Base-by-base conservation (phyloP, 1,140 invertebrate species). In the Plutomurus gul region DNA sequence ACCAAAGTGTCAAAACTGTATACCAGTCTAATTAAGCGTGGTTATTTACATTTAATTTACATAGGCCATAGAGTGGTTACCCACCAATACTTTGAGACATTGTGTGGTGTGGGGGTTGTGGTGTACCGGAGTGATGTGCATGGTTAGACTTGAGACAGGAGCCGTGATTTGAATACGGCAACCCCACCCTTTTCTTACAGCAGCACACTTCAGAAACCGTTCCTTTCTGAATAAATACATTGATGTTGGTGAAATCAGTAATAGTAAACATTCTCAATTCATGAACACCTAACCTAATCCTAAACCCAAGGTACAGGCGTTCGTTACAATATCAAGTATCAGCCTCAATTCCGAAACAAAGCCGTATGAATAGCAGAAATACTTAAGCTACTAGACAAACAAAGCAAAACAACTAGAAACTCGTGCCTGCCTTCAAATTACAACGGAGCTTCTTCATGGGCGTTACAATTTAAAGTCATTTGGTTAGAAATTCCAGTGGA, bases 361-460 rank as follows among this genome's bases (percentile, higher is more conserved):
- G 20, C 7, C 1, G 20, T 25, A 65, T 13, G 18, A 33, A 65
- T 25, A 60, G 25, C 13, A 13, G 10, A 4, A 16, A 4, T 47
- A 47, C 43, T 47, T 16, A 47, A 47, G 33, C 11, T 33, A 30
- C 36, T 36, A 16, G 36, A 18, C 27, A 6, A 33, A 65, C 27
- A 65, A 16, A 16, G 13, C 11, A 33, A 6, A 30, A 16, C 27
- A 65, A 22, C 36, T 22, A 47, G 60, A 27, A 60, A 77, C 76
- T 77, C 76, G 76, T 77, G 76, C 76, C 39, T 77, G 30, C 76
- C 56, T 77, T 77, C 76, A 71, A 70, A 71, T 60, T 27, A 71
- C 37, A 71, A 71, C 40, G 70, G 56, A 65, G 56, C 25, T 30
- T 65, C 56, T 36, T 36, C 27, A 65, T 25, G 56, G 56, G 56